Conservation (phyloP, 2,113 vertebrate species). For the Oreochromis tanganicae region DNA sequence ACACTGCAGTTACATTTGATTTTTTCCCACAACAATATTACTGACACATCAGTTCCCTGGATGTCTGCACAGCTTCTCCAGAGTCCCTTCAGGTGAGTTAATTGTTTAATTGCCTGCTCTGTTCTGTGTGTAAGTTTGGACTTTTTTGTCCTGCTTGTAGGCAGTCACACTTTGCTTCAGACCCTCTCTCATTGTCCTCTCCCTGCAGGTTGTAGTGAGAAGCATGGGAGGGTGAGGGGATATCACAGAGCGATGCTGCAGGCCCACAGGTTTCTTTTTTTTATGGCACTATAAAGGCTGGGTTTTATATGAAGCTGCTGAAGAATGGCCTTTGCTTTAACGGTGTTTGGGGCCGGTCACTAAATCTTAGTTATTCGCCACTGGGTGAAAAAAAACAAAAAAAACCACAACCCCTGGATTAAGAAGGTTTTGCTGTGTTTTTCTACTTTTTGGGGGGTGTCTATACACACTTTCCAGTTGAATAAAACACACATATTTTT, state of each 20-base stretch:
- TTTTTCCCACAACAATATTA: background rate
- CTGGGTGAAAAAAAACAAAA: constrained; percentile 45
- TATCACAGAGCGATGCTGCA: constrained; percentile 60
- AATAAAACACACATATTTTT: background rate
- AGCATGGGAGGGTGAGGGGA: constrained; percentile 29
- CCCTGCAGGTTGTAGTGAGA: constrained; percentile 34
- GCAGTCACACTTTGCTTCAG: constrained; percentile 20
- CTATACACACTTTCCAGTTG: background rate
- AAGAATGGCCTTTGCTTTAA: constrained; percentile 74
- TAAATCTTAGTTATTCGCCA: constrained; percentile 68
- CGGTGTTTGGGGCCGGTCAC: constrained; percentile 69
- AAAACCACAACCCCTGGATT: background rate
- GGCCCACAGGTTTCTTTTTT: constrained; percentile 70
- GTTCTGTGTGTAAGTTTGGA: constrained; percentile 7
- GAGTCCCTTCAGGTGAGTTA: background rate
- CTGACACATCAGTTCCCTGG: background rate
- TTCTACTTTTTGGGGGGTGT: background rate
- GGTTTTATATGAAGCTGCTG: constrained; percentile 73
- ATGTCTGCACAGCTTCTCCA: background rate
- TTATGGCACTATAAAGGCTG: constrained; percentile 71
- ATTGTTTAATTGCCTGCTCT: constrained; percentile 16
- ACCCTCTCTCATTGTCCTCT: constrained; percentile 26
- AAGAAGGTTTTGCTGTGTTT: constrained; percentile 14
- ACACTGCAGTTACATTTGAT: background rate
- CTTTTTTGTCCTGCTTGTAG: background rate